These are phyloP conservation scores for Astyanax mexicanus DNA, from an alignment of 2,797 vertebrate species.

Conservation along the genomic window DNA sequence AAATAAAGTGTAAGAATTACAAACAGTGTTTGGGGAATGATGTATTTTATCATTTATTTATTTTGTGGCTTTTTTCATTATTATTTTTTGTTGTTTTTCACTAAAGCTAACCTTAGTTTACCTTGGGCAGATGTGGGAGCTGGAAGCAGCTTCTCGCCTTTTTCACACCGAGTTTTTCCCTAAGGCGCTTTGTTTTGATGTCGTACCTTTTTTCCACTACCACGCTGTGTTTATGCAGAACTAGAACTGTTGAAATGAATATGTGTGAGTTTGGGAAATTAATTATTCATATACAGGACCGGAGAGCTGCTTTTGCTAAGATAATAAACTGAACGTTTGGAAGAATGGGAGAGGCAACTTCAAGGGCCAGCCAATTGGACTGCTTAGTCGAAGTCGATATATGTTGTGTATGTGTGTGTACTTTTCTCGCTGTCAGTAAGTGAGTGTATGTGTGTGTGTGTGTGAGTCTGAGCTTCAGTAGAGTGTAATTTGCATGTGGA, in stretches of 20 bases:
- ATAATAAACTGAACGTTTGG: slow-evolving; percentile 10
- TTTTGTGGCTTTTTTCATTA: slow-evolving; percentile 8
- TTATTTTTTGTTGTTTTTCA: background rate
- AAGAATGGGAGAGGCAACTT: slow-evolving; percentile 10
- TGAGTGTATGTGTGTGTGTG: background rate
- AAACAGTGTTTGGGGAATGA: background rate
- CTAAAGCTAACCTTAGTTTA: slow-evolving; percentile 16
- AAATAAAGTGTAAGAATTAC: background rate
- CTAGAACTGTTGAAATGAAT: background rate
- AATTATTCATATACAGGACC: background rate
- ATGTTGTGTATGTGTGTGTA: background rate
- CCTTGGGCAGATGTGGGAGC: background rate
- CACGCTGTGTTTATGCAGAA: background rate
- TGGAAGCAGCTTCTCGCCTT: slow-evolving; percentile 5
- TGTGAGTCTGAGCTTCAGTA: background rate
- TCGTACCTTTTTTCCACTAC: background rate
- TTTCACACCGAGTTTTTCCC: slow-evolving; percentile 5
- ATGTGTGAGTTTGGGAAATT: slow-evolving; percentile 9
- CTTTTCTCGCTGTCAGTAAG: background rate
- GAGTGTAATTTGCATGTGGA: slow-evolving; percentile 1
- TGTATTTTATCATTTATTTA: background rate
- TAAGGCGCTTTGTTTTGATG: slow-evolving; percentile 13
- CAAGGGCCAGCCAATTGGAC: slow-evolving; percentile 22
- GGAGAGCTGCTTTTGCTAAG: background rate
- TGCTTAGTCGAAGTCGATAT: slow-evolving; percentile 19